Evolutionary conservation across 2,113 vertebrate species (phyloP).

Genomic region (Cranoglanis bouderius): DNA sequence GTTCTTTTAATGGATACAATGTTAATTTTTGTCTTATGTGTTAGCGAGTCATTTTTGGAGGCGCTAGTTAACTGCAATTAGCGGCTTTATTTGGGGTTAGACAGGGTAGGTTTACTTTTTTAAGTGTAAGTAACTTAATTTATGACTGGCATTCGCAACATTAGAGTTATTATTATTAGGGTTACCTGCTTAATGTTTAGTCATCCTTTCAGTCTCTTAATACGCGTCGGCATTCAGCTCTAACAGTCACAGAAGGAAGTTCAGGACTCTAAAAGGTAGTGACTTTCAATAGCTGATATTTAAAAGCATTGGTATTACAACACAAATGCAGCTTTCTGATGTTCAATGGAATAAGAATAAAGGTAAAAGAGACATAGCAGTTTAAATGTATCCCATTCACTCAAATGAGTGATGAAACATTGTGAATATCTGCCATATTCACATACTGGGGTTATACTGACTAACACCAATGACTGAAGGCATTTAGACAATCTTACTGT

Average conservation of each 20-base stretch:
- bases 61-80: slow-evolving; percentile 93
- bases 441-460: slow-evolving; percentile 83
- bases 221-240: slow-evolving; percentile 93
- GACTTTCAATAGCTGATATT: slow-evolving; percentile 89
- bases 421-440: slow-evolving; percentile 85
- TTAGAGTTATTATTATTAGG: slow-evolving; percentile 88
- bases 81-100: slow-evolving; percentile 89
- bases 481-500: slow-evolving; percentile 86
- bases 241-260: slow-evolving; percentile 98
- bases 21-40: slow-evolving; percentile 72
- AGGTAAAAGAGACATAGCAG: slow-evolving; percentile 86
- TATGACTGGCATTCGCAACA: slow-evolving; percentile 91
- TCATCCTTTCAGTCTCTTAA: slow-evolving; percentile 99
- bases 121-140: slow-evolving; percentile 97
- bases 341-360: slow-evolving; percentile 81
- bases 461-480: slow-evolving; percentile 81
- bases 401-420: slow-evolving; percentile 84
- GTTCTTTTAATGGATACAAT: slow-evolving; percentile 87
- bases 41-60: slow-evolving; percentile 81
- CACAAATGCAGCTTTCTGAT: slow-evolving; percentile 89
- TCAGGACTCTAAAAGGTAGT: slow-evolving; percentile 82
- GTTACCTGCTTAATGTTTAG: slow-evolving; percentile 99
- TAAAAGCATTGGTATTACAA: slow-evolving; percentile 91
- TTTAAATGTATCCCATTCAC: slow-evolving; percentile 82
- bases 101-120: slow-evolving; percentile 99